These are phyloP conservation scores for Spongia lamella DNA, from an alignment of 37 sponge, comb jelly and placozoan species.

Conservation along the genomic window DNA sequence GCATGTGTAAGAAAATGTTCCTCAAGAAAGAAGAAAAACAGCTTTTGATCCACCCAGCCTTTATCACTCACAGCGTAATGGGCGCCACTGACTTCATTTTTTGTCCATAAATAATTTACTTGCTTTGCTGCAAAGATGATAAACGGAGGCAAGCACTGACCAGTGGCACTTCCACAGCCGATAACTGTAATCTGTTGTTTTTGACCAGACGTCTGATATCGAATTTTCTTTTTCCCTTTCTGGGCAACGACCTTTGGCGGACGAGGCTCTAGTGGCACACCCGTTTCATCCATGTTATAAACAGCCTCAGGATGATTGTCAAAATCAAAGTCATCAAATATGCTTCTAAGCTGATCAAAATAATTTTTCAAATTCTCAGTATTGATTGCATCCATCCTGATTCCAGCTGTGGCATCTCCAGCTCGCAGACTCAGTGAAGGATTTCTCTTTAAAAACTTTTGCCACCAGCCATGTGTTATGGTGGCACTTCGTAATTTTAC, in stretches of 20 bases:
- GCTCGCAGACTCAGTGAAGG: too few relatives aligned
- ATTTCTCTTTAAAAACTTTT: too few relatives aligned
- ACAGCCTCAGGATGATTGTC: not conserved
- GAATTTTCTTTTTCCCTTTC: slow-evolving; percentile 13
- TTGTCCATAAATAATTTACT: slow-evolving; percentile 6
- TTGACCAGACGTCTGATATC: slow-evolving; percentile 5
- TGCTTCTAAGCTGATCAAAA: not conserved
- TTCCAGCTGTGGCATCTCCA: slow-evolving; percentile 15
- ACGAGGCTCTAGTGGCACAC: slow-evolving; percentile 7
- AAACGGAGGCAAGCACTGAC: slow-evolving; percentile 10
- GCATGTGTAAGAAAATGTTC: too few relatives aligned
- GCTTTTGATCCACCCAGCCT: too few relatives aligned
- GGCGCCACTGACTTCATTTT: not conserved
- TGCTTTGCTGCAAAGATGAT: slow-evolving; percentile 20
- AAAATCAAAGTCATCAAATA: slow-evolving; percentile 26
- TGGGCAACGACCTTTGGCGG: slow-evolving; percentile 17
- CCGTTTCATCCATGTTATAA: slow-evolving; percentile 27
- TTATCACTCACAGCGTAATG: too few relatives aligned
- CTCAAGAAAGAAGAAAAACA: too few relatives aligned
- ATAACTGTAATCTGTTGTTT: slow-evolving; percentile 18
- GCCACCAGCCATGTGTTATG: too few relatives aligned
- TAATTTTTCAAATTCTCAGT: slow-evolving; percentile 5
- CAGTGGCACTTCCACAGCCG: slow-evolving; percentile 23
- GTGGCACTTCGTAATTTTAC: too few relatives aligned
- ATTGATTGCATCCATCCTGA: slow-evolving; percentile 8